These are phyloP conservation scores for Rhipidura dahli DNA, from an alignment of 2,113 vertebrate genomes.

Conservation along the genomic window DNA sequence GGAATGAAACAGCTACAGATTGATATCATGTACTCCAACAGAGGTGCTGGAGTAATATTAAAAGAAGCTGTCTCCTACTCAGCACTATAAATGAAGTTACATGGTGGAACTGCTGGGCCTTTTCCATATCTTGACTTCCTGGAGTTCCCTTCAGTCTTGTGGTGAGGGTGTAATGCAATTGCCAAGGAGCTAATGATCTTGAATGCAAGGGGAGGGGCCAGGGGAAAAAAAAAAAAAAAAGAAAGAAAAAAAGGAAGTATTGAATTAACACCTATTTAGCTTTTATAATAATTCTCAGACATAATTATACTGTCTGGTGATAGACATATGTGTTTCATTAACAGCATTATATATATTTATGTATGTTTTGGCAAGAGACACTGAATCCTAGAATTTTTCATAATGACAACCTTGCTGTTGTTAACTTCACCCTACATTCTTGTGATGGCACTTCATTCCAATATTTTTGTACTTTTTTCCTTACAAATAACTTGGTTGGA, in stretches of 20 bases:
- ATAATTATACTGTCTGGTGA: background rate
- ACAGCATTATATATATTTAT: background rate
- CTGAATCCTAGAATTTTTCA: background rate
- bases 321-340: background rate
- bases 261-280: constrained; percentile 11
- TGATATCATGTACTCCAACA: background rate
- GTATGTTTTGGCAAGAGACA: constrained; percentile 32
- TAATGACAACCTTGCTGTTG: background rate
- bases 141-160: background rate
- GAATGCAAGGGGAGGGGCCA: background rate
- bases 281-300: background rate
- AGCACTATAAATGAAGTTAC: background rate
- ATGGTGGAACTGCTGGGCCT: background rate
- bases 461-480: constrained; percentile 4
- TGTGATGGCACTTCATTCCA: constrained; percentile 20
- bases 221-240: background rate
- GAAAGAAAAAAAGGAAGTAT: background rate
- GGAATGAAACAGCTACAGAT: background rate
- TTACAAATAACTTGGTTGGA: constrained; percentile 18
- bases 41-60: background rate
- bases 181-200: background rate
- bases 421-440: constrained; percentile 44
- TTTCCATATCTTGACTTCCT: background rate
- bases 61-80: background rate
- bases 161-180: background rate